Evolutionary conservation across 2,113 vertebrate species (phyloP), one percentile per base, ranked within the genome.

Genomic region (Xenopus laevis): DNA sequence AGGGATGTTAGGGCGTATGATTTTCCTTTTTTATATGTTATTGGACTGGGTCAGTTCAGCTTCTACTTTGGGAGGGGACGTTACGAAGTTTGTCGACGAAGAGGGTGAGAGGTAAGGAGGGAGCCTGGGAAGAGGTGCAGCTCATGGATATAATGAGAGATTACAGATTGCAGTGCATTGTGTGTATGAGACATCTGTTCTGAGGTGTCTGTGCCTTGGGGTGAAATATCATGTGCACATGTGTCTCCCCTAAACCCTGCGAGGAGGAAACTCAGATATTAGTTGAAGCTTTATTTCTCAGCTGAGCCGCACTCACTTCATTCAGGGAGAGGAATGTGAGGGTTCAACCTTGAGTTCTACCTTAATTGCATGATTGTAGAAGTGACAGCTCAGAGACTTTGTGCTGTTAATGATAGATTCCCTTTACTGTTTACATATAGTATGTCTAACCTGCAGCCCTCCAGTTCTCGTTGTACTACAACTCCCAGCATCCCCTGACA

Each of bases 1-100:
- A 77, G 66, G 66, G 74, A 77, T 77, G 67, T 70, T 70, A 53
- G 74, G 73, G 74, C 74, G 74, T 69, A 57, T 33, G 62, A 69
- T 50, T 64, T 20, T 46, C 7, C 23, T 27, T 27, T 27, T 74
- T 59, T 67, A 62, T 74, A 63, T 53, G 57, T 70, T 15, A 59
- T 10, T 52, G 62, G 66, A 13, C 47, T 64, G 66, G 68, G 74
- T 62, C 60, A 70, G 74, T 64, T 30, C 74, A 70, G 67, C 50
- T 18, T 77, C 27, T 62, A 65, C 66, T 63, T 50, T 63, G 47
- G 33, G 67, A 53, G 46, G 62, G 74, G 67, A 70, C 63, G 66
- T 40, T 52, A 46, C 40, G 70, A 53, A 40, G 59, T 52, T 27
- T 64, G 59, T 77, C 59, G 13, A 18, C 59, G 62, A 18, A 57